A percentile compares a stretch with the other conserved stretches of the same genome.
These are phyloP conservation scores for Trimorus sp. DNA, from an alignment of 2,888 invertebrate genomes.

Conservation along the genomic window DNA sequence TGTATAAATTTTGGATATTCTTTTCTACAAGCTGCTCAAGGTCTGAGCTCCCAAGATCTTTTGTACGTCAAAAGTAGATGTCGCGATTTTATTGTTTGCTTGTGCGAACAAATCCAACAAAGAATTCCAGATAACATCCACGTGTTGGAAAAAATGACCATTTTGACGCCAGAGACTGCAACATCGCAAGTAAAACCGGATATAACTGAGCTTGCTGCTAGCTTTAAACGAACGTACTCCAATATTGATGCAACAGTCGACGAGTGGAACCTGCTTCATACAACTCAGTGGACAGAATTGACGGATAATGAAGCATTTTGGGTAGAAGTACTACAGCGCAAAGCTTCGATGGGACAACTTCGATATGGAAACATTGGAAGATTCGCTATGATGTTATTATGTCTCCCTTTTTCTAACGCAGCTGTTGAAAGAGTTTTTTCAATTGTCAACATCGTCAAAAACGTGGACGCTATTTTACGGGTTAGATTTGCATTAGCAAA, in stretches of 20 bases:
- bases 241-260: slow-evolving; percentile 61
- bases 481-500: slow-evolving; percentile 2
- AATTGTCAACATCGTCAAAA: slow-evolving; percentile 50
- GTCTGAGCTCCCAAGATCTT: not conserved
- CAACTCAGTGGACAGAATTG: not conserved
- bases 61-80: slow-evolving; percentile 31
- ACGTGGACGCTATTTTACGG: slow-evolving; percentile 28
- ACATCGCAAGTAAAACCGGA: slow-evolving; percentile 64
- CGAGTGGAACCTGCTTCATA: slow-evolving; percentile 63
- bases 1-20: slow-evolving; percentile 23
- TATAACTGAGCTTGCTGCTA: slow-evolving; percentile 50
- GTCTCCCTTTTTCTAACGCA: slow-evolving; percentile 65
- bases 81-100: slow-evolving; percentile 20
- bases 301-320: slow-evolving; percentile 51
- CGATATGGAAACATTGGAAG: slow-evolving; percentile 61
- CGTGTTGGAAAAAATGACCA: slow-evolving; percentile 17
- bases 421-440: slow-evolving; percentile 67
- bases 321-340: slow-evolving; percentile 42
- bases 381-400: slow-evolving; percentile 52
- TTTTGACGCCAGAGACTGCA: slow-evolving; percentile 46
- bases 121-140: slow-evolving; percentile 37
- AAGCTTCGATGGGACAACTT: slow-evolving; percentile 46
- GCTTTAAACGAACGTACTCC: slow-evolving; percentile 56
- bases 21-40: not conserved
- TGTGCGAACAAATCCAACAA: slow-evolving; percentile 36